Evolutionary conservation across 2,888 invertebrate species (phyloP), one percentile per base, ranked within the genome.

Genomic region (Byasa hedistus): DNA sequence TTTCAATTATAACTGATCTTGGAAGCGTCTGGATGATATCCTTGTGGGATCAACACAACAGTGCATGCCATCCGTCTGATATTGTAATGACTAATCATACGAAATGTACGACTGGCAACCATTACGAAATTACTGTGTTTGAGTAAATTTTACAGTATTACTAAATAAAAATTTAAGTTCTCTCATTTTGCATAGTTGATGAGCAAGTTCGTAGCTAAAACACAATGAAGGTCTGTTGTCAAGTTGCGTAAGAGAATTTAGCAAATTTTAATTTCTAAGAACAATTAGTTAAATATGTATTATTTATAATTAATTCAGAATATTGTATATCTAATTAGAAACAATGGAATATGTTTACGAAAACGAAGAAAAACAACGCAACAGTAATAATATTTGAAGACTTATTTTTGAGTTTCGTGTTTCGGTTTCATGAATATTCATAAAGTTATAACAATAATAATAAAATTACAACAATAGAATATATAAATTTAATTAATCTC

Each of bases 401-500:
- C 27, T 24, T 61, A 23, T 27, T 48, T 56, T 56, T 21, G 48
- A 48, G n/a, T 55, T 24, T 39, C 23, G 27, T 19, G 19, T 27
- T 56, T 56, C 44, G 62, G n/a, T 44, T 64, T 51, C 39, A 57
- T 64, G 64, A 64, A 64, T 57, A 57, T 48, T 57, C 52, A 64
- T 54, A 3, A 44, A 0, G 15, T 24, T 27, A 64, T 44, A 59
- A 64, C 54, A 64, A 64, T 64, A 24, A 54, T 36, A 54, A 32
- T 39, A 64, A 44, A 27, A 54, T 27, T 21, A 21, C 19, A 51
- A 51, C 54, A 83, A 79, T 78, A 72, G 75, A 79, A 75, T 78
- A 84, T 82, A 84, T 85, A 83, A 84, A 78, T 78, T 78, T 84
- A 87, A 85, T 84, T 84, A 59, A 64, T 54, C 64, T 59, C 58